A percentile compares a stretch with the other conserved stretches of the same genome.
phyloP scores from a whole-genome alignment of 2,113 vertebrate genomes.

The Onychorhynchus coronatus region DNA sequence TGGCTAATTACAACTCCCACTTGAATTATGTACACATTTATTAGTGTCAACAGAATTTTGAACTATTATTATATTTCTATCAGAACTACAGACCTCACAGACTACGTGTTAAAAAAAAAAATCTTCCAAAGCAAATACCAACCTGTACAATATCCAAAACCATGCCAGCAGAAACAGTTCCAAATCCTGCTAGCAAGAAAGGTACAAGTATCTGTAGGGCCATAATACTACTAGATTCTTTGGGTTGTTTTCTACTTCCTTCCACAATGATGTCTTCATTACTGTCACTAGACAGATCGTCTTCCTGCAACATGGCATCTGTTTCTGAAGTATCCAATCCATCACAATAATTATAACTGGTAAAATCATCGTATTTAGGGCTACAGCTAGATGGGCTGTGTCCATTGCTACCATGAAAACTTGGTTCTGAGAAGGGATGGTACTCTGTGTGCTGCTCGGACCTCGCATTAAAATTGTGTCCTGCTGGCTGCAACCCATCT shows the following conservation, averaged over 20 bases:
- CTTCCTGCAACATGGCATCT: constrained; percentile 82
- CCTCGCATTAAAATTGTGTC: constrained; percentile 73
- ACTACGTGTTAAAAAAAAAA: neutral
- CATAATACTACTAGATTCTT: constrained; percentile 90
- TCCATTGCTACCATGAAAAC: constrained; percentile 70
- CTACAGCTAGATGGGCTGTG: constrained; percentile 73
- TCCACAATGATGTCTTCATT: constrained; percentile 71
- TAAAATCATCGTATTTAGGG: constrained; percentile 74
- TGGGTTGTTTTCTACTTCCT: constrained; percentile 76
- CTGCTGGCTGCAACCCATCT: constrained; percentile 72
- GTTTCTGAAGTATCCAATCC: constrained; percentile 79
- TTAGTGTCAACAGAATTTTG: neutral
- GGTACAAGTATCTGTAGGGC: constrained; percentile 91
- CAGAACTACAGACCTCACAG: neutral
- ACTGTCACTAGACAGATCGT: constrained; percentile 45
- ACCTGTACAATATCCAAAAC: constrained; percentile 97
- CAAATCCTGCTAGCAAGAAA: constrained; percentile 93
- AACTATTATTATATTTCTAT: neutral
- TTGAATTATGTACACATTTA: neutral
- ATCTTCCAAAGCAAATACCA: constrained; percentile 33
- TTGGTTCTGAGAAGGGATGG: constrained; percentile 79
- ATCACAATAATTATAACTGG: constrained; percentile 78
- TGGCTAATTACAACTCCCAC: neutral
- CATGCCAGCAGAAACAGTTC: constrained; percentile 95
- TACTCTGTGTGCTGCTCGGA: constrained; percentile 80